Conservation (phyloP, 2,888 invertebrate genomes). For the Ypsolopha sequella region DNA sequence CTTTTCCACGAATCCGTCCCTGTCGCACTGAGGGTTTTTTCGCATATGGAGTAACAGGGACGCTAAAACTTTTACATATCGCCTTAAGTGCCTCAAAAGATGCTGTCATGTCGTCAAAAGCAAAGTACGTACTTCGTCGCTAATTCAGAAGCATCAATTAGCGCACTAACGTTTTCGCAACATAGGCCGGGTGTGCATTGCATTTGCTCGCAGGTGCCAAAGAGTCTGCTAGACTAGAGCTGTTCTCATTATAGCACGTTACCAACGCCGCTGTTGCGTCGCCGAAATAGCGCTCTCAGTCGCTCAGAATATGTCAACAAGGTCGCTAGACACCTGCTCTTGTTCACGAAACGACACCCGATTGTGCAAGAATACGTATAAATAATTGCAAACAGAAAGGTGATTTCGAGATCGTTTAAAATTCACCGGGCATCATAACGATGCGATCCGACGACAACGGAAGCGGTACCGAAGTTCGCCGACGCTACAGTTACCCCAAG, state of each 20-base stretch:
- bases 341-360: constrained; percentile 4
- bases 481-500: constrained; percentile 14
- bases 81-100: too few relatives aligned
- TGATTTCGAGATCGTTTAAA: constrained; percentile 13
- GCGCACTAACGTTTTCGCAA: constrained; percentile 25
- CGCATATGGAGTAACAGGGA: too few relatives aligned
- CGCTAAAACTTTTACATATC: too few relatives aligned
- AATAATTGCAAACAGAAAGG: constrained; percentile 1
- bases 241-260: constrained; percentile 19
- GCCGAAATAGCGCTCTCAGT: constrained; percentile 47
- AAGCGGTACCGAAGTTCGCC: constrained; percentile 31
- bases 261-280: constrained; percentile 37
- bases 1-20: too few relatives aligned
- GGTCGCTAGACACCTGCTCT: constrained; percentile 26
- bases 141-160: too few relatives aligned
- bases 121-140: too few relatives aligned
- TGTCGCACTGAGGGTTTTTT: too few relatives aligned
- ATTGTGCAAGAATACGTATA: constrained; percentile 14
- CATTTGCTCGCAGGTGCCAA: constrained; percentile 41
- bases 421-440: constrained; percentile 20
- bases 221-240: constrained; percentile 53
- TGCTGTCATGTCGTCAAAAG: too few relatives aligned
- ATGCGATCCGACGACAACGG: constrained; percentile 19
- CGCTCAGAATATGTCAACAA: constrained; percentile 38
- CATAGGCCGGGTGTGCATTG: constrained; percentile 29